Evolutionary conservation across 2,113 vertebrate species (phyloP).

Genomic region (Notothenia coriiceps): DNA sequence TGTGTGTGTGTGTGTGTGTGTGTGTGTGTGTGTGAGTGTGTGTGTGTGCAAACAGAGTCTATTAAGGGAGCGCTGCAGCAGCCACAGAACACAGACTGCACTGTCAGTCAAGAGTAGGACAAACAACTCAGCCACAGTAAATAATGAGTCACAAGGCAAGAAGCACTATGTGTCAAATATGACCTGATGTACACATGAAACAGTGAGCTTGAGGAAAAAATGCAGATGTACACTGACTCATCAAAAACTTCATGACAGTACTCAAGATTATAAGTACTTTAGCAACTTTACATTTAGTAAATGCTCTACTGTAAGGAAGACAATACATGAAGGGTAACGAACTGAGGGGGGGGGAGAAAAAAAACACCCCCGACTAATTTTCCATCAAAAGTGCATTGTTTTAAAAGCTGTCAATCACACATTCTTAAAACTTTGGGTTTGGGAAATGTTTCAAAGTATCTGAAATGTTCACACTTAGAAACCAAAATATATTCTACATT

Average conservation of each 20-base stretch:
- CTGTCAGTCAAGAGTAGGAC: conserved; percentile 65
- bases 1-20: no score
- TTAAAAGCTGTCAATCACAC: not conserved
- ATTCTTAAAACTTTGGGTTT: not conserved
- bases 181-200: not conserved
- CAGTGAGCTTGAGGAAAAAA: not conserved
- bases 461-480: not conserved
- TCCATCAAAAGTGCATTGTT: not conserved
- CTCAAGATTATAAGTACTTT: not conserved
- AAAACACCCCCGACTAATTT: not conserved
- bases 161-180: not conserved
- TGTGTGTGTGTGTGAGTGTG: no score
- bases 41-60: conserved; percentile 34
- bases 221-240: not conserved
- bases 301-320: not conserved
- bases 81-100: conserved; percentile 53
- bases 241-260: not conserved
- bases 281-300: not conserved
- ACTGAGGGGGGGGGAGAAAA: not conserved
- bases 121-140: conserved; percentile 56
- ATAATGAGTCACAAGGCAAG: conserved; percentile 35
- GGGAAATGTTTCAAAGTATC: not conserved
- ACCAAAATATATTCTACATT: not conserved
- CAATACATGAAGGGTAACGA: not conserved
- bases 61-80: conserved; percentile 49